A percentile compares a stretch with the other conserved stretches of the same genome.
phyloP scores from a whole-genome alignment of 2,113 vertebrate genomes.

The Ochotona curzoniae region DNA sequence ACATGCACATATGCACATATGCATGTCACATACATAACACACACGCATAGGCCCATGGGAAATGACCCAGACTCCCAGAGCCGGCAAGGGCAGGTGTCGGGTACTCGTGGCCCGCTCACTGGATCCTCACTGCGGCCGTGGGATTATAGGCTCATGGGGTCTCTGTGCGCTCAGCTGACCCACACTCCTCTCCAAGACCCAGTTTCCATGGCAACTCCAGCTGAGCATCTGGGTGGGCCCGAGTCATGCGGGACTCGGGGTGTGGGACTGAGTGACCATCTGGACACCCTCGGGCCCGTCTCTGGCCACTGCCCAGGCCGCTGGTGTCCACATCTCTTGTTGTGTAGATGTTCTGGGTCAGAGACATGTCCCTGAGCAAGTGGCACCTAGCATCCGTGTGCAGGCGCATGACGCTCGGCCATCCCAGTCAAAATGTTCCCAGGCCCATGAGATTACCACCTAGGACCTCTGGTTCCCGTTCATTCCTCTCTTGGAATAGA shows the following conservation, averaged over 20 bases:
- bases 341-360: not conserved
- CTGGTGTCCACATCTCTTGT: not conserved
- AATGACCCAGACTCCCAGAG: no score
- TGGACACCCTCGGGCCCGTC: fast-evolving
- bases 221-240: not conserved
- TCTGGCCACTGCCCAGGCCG: not conserved
- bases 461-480: not conserved
- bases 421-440: not conserved
- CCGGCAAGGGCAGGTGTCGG: not conserved
- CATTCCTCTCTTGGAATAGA: not conserved
- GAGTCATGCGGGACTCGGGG: not conserved
- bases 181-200: not conserved
- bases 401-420: not conserved
- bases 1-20: no score
- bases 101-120: fast-evolving
- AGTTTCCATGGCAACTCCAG: not conserved
- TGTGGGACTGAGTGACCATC: fast-evolving
- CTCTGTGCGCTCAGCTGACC: not conserved
- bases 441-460: not conserved
- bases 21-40: no score
- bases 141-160: fast-evolving
- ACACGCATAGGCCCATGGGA: no score
- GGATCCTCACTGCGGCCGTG: fast-evolving
- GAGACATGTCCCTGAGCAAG: no score
- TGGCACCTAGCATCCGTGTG: not conserved